Evolutionary conservation across 2,113 vertebrate genomes (phyloP).

Genomic region (Zapornia atra): DNA sequence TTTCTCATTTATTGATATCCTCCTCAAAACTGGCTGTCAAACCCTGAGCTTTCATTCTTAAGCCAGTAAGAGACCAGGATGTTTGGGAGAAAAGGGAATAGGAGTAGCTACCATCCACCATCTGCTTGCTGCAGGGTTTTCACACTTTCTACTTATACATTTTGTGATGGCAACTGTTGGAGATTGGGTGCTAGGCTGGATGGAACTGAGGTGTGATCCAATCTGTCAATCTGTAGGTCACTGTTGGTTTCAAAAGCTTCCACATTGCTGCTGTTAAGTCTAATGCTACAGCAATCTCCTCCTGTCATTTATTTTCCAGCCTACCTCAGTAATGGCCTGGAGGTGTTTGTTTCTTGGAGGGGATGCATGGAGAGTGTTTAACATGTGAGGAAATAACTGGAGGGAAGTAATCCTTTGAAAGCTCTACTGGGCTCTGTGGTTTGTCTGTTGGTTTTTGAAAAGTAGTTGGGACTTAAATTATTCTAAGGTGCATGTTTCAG

Average conservation of each 20-base stretch:
- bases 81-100: neutral
- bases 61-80: neutral
- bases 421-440: neutral
- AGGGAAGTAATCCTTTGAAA: neutral
- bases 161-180: conserved; percentile 31
- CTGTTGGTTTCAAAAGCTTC: neutral
- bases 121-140: conserved; percentile 53
- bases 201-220: conserved; percentile 40
- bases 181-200: neutral
- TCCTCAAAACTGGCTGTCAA: neutral
- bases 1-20: neutral
- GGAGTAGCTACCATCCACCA: conserved; percentile 26
- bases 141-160: neutral
- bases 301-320: neutral
- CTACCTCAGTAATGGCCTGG: neutral
- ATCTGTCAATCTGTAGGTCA: conserved; percentile 13
- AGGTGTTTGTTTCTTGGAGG: neutral
- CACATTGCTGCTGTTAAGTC: neutral
- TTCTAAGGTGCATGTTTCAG: neutral
- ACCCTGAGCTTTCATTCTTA: neutral
- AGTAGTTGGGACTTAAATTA: neutral
- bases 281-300: neutral
- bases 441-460: neutral
- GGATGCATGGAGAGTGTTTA: neutral
- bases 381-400: neutral